Evolutionary conservation across 2,888 invertebrate species (phyloP), one percentile per base, ranked within the genome.

Genomic region (Torymus texanus): DNA sequence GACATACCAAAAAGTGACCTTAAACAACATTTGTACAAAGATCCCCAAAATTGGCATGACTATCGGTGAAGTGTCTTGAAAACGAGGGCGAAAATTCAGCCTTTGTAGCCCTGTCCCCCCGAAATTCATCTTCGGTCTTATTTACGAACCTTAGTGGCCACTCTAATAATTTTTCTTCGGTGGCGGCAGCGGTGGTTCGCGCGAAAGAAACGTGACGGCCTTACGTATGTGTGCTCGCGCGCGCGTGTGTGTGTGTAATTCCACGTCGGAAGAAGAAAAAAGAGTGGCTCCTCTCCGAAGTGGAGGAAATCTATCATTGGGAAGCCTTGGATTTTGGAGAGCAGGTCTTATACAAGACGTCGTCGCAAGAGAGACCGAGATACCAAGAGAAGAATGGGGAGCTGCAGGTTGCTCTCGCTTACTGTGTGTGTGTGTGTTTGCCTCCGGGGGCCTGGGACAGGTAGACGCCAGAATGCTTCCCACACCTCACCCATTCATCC

Each of bases 381-480:
- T n/a, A 16, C 51, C 18, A 13, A n/a, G 21, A 79, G 51, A 55
- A 79, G 21, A 70, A 59, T 58, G 14, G 24, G 16, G 53, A 56
- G 50, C 16, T 58, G 18, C 72, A 72, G 62, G 74, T 75, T 73
- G 61, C 63, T 74, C 53, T 72, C 16, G 18, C 51, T 67, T 18
- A 61, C 58, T 68, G 53, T 50, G 41, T 29, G 58, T 50, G 41
- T 29, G 58, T 63, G 63, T 70, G 59, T 68, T 76, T 75, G 72
- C 75, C 72, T 67, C 51, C 65, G 62, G 56, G 50, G 75, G 62
- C 66, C 51, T 53, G 50, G 56, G 51, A 29, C 79, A 80, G 79
- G 79, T 79, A 79, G 71, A 75, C 16, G 83, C 24, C 59, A 78
- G 79, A 82, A 83, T 75, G 81, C 84, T 83, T 83, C 80, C 80